Evolutionary conservation across 2,113 vertebrate genomes (phyloP).

Genomic region (Crotalus viridis): DNA sequence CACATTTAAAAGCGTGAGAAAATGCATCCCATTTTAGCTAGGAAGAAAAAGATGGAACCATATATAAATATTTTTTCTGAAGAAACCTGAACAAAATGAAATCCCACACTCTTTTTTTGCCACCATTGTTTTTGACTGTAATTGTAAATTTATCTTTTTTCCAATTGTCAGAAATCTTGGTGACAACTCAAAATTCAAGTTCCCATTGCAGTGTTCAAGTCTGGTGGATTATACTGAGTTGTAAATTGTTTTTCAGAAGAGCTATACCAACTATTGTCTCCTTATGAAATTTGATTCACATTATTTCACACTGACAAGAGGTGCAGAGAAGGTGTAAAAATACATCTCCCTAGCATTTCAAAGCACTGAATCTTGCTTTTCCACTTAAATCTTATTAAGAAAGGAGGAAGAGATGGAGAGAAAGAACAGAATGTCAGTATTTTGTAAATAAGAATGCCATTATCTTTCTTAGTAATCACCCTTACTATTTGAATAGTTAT

Average conservation of each 20-base stretch:
- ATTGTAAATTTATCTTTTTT: not conserved
- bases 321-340: not conserved
- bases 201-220: not conserved
- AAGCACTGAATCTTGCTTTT: conserved; percentile 14
- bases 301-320: conserved; percentile 23
- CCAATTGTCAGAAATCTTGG: not conserved
- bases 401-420: not conserved
- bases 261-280: not conserved
- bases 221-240: not conserved
- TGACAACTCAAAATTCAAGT: conserved; percentile 26
- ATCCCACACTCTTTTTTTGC: not conserved
- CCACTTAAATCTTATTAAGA: not conserved
- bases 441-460: not conserved
- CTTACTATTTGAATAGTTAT: not conserved
- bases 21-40: not conserved
- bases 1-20: not conserved
- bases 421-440: not conserved
- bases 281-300: conserved; percentile 8
- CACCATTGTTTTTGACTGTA: not conserved
- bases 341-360: not conserved
- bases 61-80: not conserved
- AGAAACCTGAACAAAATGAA: not conserved
- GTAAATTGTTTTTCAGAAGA: conserved; percentile 11
- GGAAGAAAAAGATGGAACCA: not conserved
- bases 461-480: not conserved